A percentile compares a stretch with the other conserved stretches of the same genome.
Conservation (phyloP, 2,113 vertebrate species). For the Prochilodus magdalenae region DNA sequence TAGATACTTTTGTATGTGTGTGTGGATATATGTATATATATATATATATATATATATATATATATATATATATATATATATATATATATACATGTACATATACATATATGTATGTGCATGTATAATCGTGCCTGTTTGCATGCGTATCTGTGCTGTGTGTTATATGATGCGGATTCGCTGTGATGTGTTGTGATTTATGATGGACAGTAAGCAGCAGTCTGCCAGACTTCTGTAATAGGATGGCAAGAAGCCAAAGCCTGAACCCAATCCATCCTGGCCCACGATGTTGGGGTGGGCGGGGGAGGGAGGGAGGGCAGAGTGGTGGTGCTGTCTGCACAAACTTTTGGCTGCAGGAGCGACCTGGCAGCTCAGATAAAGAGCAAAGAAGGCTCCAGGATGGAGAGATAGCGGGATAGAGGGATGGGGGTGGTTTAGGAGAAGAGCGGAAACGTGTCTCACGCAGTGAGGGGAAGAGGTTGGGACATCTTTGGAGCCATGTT, state of each 20-base stretch:
- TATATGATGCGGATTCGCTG: conserved; percentile 40
- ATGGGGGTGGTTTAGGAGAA: conserved; percentile 43
- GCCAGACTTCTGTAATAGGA: conserved; percentile 82
- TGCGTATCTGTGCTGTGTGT: conserved; percentile 29
- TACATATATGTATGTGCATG: background rate
- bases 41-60: too few relatives aligned
- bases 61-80: too few relatives aligned
- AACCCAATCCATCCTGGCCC: conserved; percentile 84
- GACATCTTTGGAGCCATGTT: conserved; percentile 66
- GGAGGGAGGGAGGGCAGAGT: too few relatives aligned
- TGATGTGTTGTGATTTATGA: conserved; percentile 79
- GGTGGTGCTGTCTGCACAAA: conserved; percentile 75
- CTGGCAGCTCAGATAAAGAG: conserved; percentile 70
- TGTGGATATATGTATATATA: too few relatives aligned
- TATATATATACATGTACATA: background rate
- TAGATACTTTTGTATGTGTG: too few relatives aligned
- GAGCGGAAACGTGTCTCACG: conserved; percentile 62
- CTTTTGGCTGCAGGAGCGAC: conserved; percentile 56
- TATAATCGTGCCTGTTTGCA: conserved; percentile 16
- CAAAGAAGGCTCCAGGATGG: conserved; percentile 59
- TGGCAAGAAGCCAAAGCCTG: conserved; percentile 83
- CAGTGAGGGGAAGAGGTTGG: conserved; percentile 58
- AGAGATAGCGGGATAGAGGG: conserved; percentile 21
- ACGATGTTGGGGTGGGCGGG: conserved; percentile 63
- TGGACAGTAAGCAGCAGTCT: conserved; percentile 71